These are phyloP conservation scores for Biston stratarius DNA, from an alignment of 2,888 invertebrate species.

Conservation along the genomic window DNA sequence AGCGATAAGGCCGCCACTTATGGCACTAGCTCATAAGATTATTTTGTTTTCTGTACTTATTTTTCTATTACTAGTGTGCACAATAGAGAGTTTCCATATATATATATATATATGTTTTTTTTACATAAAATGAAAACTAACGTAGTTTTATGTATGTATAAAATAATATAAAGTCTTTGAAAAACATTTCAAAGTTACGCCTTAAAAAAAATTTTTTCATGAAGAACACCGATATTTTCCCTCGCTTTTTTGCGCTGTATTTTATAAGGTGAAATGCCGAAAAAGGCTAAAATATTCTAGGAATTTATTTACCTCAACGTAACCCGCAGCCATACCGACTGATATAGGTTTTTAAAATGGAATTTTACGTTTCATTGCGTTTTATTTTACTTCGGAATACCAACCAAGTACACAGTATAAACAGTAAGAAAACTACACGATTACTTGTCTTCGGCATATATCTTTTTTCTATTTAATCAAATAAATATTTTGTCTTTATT, in stretches of 20 bases:
- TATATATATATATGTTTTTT: too few relatives aligned
- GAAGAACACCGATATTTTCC: slow-evolving; percentile 1
- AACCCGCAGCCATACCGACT: slow-evolving; percentile 36
- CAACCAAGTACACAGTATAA: slow-evolving; percentile 15
- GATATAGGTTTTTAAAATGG: slow-evolving; percentile 48
- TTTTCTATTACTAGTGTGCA: too few relatives aligned
- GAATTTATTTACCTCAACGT: slow-evolving; percentile 39
- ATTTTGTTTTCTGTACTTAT: too few relatives aligned
- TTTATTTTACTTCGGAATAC: slow-evolving; percentile 45
- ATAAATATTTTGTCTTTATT: too few relatives aligned
- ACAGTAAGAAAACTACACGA: not conserved
- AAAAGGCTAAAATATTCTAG: slow-evolving; percentile 34
- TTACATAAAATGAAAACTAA: too few relatives aligned
- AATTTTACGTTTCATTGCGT: slow-evolving; percentile 46
- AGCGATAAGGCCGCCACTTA: too few relatives aligned
- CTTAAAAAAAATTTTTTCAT: not conserved
- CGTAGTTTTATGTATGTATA: not conserved
- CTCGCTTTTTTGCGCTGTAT: slow-evolving; percentile 19
- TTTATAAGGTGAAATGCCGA: slow-evolving; percentile 9
- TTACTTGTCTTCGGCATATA: not conserved
- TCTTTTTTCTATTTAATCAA: too few relatives aligned
- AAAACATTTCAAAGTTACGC: not conserved
- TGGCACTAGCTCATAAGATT: too few relatives aligned
- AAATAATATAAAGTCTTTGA: not conserved
- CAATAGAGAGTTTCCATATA: too few relatives aligned